phyloP scores from a whole-genome alignment of 2,797 vertebrate genomes.

The Cephalopachus bancanus region DNA sequence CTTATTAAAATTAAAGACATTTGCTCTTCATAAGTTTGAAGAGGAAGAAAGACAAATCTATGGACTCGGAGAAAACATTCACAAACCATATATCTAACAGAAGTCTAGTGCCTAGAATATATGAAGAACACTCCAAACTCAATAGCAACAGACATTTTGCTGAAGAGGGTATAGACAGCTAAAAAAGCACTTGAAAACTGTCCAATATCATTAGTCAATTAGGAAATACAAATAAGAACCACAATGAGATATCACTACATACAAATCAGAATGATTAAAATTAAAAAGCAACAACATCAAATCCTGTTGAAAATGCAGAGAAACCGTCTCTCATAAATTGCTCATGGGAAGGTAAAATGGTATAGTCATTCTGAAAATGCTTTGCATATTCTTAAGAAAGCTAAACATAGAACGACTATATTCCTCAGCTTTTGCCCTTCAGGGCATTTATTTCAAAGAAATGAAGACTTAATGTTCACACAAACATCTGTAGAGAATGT shows the following conservation, averaged over 20 bases:
- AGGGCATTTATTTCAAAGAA: not conserved
- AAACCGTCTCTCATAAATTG: not conserved
- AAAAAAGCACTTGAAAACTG: not conserved
- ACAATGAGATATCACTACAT: not conserved
- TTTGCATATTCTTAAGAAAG: not conserved
- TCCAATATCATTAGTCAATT: not conserved
- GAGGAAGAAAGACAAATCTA: not conserved
- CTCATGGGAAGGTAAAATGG: not conserved
- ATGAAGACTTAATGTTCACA: not conserved
- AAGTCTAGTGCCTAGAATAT: not conserved
- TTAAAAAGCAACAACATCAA: not conserved
- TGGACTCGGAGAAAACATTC: not conserved
- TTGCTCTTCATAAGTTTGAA: not conserved
- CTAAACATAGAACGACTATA: not conserved
- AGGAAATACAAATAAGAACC: not conserved
- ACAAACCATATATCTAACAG: not conserved
- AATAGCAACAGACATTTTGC: not conserved
- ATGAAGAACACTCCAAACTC: not conserved
- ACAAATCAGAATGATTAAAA: not conserved
- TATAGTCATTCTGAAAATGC: not conserved
- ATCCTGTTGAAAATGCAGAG: not conserved
- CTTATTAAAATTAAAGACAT: not conserved
- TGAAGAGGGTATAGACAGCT: not conserved
- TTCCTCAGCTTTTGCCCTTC: not conserved
- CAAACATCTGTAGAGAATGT: not conserved